A percentile compares a stretch with the other conserved stretches of the same genome.
Conservation (phyloP, 2,113 vertebrate species). For the Carassius auratus region DNA sequence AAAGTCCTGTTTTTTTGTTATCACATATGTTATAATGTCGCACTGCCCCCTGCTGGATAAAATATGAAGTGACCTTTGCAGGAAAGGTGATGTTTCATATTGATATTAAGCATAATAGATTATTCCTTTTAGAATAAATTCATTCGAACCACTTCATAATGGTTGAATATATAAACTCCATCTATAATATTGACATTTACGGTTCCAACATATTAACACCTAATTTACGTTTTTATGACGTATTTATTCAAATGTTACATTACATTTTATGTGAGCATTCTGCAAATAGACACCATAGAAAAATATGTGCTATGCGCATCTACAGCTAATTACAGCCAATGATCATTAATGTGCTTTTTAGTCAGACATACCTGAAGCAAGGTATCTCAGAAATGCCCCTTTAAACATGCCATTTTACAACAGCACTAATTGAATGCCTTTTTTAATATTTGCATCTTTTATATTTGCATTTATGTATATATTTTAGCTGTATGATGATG, state of each 20-base stretch:
- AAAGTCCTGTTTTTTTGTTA: not conserved
- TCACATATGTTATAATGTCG: not conserved
- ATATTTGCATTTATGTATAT: not conserved
- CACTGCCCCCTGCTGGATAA: slow-evolving; percentile 62
- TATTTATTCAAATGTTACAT: not conserved
- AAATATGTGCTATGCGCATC: not conserved
- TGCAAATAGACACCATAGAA: not conserved
- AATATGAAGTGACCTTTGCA: not conserved
- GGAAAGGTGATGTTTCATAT: not conserved
- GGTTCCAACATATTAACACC: not conserved
- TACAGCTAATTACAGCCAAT: not conserved
- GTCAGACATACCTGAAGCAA: not conserved
- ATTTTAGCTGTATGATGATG: not conserved
- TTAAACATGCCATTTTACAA: too few species aligned
- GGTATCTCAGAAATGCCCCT: not conserved
- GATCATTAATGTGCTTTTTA: not conserved
- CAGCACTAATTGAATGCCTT: not conserved
- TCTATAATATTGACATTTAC: not conserved
- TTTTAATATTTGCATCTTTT: not conserved
- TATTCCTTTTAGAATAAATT: not conserved
- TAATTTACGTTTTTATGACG: not conserved
- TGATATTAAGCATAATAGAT: not conserved
- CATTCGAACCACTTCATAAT: not conserved
- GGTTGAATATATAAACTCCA: not conserved
- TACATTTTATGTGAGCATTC: not conserved